phyloP scores from a whole-genome alignment of 2,797 vertebrate species.

The Lutjanus campechanus region DNA sequence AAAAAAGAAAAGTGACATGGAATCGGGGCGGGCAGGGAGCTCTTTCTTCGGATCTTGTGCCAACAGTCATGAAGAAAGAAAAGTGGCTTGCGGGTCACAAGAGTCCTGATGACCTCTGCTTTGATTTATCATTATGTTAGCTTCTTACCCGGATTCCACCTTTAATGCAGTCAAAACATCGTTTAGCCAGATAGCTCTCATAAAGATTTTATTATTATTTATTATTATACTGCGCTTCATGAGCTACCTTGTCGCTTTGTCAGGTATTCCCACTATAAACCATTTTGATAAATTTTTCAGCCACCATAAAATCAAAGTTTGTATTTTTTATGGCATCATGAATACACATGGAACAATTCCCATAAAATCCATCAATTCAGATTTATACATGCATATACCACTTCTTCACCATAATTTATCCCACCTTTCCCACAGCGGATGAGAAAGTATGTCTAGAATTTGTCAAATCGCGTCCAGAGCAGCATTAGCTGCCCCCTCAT shows the following conservation, averaged over 20 bases:
- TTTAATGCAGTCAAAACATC: conserved; percentile 72
- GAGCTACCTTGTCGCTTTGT: conserved; percentile 63
- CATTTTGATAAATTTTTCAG: conserved; percentile 73
- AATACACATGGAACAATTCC: conserved; percentile 70
- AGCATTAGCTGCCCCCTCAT: conserved; percentile 63
- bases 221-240: conserved; percentile 67
- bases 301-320: conserved; percentile 74
- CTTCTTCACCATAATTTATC: conserved; percentile 46
- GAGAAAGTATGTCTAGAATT: conserved; percentile 77
- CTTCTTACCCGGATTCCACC: conserved; percentile 46
- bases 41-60: conserved; percentile 47
- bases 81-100: conserved; percentile 59
- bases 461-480: conserved; percentile 63
- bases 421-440: conserved; percentile 68
- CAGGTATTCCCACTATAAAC: conserved; percentile 74
- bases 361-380: conserved; percentile 65
- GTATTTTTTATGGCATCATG: conserved; percentile 70
- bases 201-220: conserved; percentile 78
- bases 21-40: conserved; percentile 14
- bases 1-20: conserved; percentile 49
- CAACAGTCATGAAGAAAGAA: conserved; percentile 66
- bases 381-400: conserved; percentile 60
- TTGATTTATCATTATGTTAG: conserved; percentile 65
- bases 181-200: conserved; percentile 68
- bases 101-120: conserved; percentile 61